These are phyloP conservation scores for Nysson spinosus DNA, from an alignment of 2,888 invertebrate species.

Conservation along the genomic window DNA sequence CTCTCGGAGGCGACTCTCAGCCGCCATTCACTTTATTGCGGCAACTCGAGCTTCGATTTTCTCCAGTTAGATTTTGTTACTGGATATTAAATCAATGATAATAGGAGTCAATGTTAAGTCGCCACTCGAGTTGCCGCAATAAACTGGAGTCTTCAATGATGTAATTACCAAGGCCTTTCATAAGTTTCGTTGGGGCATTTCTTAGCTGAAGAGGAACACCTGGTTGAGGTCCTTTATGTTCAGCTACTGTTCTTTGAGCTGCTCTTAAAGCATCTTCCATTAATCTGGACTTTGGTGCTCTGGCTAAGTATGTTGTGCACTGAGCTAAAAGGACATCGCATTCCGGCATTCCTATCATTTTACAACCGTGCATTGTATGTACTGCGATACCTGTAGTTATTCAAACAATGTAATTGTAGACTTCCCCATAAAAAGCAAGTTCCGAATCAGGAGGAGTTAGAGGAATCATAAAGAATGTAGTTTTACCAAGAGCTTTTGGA, in stretches of 20 bases:
- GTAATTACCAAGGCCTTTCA: conserved; percentile 85
- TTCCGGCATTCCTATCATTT: conserved; percentile 90
- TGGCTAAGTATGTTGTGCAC: conserved; percentile 86
- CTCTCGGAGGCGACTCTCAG: no score
- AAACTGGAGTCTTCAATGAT: no score
- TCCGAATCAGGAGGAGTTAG: neutral
- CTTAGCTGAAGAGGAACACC: conserved; percentile 87
- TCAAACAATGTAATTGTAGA: no score
- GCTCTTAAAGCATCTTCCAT: conserved; percentile 80
- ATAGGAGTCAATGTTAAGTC: no score
- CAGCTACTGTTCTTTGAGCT: conserved; percentile 81
- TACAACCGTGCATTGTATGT: conserved; percentile 87
- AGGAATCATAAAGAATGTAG: conserved; percentile 9
- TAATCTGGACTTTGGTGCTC: conserved; percentile 84
- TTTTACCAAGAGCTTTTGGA: conserved; percentile 72
- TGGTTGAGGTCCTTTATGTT: conserved; percentile 85
- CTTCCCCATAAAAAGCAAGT: no score
- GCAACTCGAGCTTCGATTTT: no score
- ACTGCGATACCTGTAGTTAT: conserved; percentile 88
- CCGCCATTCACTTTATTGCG: no score
- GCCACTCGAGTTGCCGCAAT: no score
- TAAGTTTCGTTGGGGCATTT: conserved; percentile 87
- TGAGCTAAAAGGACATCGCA: conserved; percentile 88
- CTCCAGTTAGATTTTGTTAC: no score
- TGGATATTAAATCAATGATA: no score